Conservation (phyloP, 2,888 invertebrate genomes). For the Apodemia zela region DNA sequence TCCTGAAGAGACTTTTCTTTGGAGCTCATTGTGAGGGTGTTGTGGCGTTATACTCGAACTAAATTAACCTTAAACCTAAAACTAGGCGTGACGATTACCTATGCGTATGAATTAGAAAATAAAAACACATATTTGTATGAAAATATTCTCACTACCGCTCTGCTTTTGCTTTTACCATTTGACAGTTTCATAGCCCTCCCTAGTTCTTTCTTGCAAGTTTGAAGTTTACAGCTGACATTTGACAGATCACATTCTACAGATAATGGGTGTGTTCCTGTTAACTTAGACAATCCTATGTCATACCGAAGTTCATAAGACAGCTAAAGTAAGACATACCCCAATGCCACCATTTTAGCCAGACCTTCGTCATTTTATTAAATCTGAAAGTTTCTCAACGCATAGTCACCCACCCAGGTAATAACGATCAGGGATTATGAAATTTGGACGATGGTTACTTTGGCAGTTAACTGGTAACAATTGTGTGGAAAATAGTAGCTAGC, state of each 20-base stretch:
- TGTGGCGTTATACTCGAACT: slow-evolving; percentile 40
- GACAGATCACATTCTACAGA: not conserved
- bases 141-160: slow-evolving; percentile 68
- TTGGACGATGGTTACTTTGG: too few relatives aligned
- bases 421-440: too few relatives aligned
- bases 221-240: slow-evolving; percentile 39
- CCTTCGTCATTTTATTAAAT: too few relatives aligned
- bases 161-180: slow-evolving; percentile 59
- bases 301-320: too few relatives aligned
- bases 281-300: too few relatives aligned
- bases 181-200: slow-evolving; percentile 39
- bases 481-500: too few relatives aligned
- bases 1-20: slow-evolving; percentile 86
- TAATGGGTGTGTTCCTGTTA: not conserved
- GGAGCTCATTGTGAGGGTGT: slow-evolving; percentile 77
- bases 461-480: too few relatives aligned
- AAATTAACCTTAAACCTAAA: slow-evolving; percentile 47
- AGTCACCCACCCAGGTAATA: too few relatives aligned
- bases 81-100: slow-evolving; percentile 59
- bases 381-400: too few relatives aligned
- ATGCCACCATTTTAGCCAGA: too few relatives aligned
- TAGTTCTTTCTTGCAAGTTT: slow-evolving; percentile 19
- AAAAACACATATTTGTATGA: slow-evolving; percentile 68
- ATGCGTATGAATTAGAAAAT: slow-evolving; percentile 60
- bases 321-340: too few relatives aligned